A percentile compares a stretch with the other conserved stretches of the same genome.
phyloP scores from a whole-genome alignment of 64 coral and sea anemone genomes.

The Dendronephthya gigantea region DNA sequence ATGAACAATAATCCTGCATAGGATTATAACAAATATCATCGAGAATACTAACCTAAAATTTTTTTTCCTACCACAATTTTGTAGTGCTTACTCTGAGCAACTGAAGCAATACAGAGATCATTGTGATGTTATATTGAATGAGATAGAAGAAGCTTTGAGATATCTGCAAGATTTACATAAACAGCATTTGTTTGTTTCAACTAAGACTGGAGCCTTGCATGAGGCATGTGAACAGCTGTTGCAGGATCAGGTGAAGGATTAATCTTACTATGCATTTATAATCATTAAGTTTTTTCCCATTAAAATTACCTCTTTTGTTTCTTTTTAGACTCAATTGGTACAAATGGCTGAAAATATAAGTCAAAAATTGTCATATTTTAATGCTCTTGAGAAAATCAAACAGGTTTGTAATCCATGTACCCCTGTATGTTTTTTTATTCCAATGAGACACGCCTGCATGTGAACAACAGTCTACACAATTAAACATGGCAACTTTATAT shows the following conservation, averaged over 20 bases:
- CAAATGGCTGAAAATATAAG: constrained; percentile 98
- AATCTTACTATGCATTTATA: not conserved
- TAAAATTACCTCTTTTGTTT: not conserved
- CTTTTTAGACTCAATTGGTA: constrained; percentile 68
- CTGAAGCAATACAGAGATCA: constrained; percentile 70
- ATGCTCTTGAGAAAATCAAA: constrained; percentile 76
- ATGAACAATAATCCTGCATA: too few relatives aligned
- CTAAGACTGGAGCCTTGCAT: constrained; percentile 90
- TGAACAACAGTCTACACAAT: too few relatives aligned
- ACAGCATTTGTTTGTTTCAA: constrained; percentile 85
- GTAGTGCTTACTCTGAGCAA: constrained; percentile 73
- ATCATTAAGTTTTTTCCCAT: not conserved
- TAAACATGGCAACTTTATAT: too few relatives aligned
- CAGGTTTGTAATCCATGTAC: constrained; percentile 48
- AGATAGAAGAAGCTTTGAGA: constrained; percentile 54
- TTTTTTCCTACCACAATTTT: too few relatives aligned
- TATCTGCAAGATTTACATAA: constrained; percentile 75
- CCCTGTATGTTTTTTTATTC: too few relatives aligned
- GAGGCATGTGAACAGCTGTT: constrained; percentile 98
- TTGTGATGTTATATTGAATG: constrained; percentile 72
- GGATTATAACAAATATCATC: too few relatives aligned
- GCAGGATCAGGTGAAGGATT: constrained; percentile 59
- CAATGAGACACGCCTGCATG: too few relatives aligned
- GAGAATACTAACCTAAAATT: too few relatives aligned
- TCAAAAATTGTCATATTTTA: constrained; percentile 90